Evolutionary conservation across 1,140 invertebrate genomes (phyloP).

Genomic region (Coenobita brevimanus): DNA sequence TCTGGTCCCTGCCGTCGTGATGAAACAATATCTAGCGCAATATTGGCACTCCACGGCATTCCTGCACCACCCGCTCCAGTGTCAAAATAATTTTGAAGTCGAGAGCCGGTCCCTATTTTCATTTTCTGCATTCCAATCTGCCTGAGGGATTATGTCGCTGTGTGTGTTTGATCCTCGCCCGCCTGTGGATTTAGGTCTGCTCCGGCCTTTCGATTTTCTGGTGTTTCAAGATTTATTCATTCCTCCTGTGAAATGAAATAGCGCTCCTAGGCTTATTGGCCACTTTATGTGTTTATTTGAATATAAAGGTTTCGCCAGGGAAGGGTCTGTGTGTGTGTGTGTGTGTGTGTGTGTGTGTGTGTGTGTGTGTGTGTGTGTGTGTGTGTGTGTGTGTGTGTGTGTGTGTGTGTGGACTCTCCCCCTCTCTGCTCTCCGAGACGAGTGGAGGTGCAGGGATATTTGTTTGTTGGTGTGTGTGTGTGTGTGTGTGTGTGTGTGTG

Average conservation of each 20-base stretch:
- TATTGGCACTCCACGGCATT: conserved; percentile 66
- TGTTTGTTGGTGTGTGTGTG: background rate
- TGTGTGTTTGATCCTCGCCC: conserved; percentile 55
- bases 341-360: background rate
- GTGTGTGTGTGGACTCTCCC: background rate
- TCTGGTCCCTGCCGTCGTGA: conserved; percentile 33
- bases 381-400: background rate
- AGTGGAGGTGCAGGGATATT: background rate
- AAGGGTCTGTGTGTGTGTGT: background rate
- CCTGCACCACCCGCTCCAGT: conserved; percentile 63
- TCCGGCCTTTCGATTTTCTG: conserved; percentile 56
- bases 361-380: background rate
- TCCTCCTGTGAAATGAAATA: conserved; percentile 61
- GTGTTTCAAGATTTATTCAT: conserved; percentile 62
- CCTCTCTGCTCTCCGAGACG: background rate
- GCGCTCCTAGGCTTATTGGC: conserved; percentile 59
- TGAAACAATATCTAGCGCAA: conserved; percentile 64
- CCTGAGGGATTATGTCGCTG: conserved; percentile 61
- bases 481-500: background rate
- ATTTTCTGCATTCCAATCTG: conserved; percentile 67
- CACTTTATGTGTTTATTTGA: conserved; percentile 62
- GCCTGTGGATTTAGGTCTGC: conserved; percentile 62
- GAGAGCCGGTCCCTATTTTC: conserved; percentile 63
- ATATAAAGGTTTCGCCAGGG: conserved; percentile 41
- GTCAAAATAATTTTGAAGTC: conserved; percentile 67